Conservation (phyloP, 92 coral and sea anemone genomes). For the Paragorgia papillata region DNA sequence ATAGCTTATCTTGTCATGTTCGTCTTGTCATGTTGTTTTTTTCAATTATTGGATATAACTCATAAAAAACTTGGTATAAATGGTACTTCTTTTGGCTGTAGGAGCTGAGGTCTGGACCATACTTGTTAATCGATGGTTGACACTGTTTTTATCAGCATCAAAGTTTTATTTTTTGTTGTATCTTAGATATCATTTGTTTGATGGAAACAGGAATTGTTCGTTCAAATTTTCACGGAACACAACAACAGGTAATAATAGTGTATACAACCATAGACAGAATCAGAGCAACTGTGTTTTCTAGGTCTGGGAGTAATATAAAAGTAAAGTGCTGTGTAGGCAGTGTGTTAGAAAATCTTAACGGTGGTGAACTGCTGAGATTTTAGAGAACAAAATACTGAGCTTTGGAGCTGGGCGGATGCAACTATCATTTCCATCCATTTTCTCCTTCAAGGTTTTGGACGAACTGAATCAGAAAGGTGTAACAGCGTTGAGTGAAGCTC, state of each 20-base stretch:
- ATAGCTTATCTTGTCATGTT: not conserved
- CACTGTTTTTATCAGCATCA: not conserved
- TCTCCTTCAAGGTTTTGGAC: slow-evolving; percentile 71
- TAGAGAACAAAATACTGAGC: too few species aligned
- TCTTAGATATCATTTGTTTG: slow-evolving; percentile 75
- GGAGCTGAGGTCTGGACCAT: too few species aligned
- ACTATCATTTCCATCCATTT: too few species aligned
- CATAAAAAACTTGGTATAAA: too few species aligned
- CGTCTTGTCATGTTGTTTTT: not conserved
- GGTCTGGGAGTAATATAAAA: too few species aligned
- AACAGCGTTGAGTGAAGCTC: slow-evolving; percentile 73
- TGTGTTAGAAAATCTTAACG: not conserved
- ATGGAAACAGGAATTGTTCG: slow-evolving; percentile 91
- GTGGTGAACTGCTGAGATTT: too few species aligned
- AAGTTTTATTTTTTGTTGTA: not conserved
- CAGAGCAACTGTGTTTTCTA: too few species aligned
- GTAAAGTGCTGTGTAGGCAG: too few species aligned
- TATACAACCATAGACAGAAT: too few species aligned
- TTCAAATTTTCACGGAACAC: slow-evolving; percentile 86
- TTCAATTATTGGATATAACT: too few species aligned
- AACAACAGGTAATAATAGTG: slow-evolving; percentile 71
- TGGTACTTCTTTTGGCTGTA: not conserved
- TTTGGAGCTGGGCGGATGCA: too few species aligned
- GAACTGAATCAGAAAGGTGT: slow-evolving; percentile 70
- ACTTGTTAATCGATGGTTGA: too few species aligned